These are phyloP conservation scores for Drosophila tripunctata DNA, from an alignment of 2,888 invertebrate genomes.

Conservation along the genomic window DNA sequence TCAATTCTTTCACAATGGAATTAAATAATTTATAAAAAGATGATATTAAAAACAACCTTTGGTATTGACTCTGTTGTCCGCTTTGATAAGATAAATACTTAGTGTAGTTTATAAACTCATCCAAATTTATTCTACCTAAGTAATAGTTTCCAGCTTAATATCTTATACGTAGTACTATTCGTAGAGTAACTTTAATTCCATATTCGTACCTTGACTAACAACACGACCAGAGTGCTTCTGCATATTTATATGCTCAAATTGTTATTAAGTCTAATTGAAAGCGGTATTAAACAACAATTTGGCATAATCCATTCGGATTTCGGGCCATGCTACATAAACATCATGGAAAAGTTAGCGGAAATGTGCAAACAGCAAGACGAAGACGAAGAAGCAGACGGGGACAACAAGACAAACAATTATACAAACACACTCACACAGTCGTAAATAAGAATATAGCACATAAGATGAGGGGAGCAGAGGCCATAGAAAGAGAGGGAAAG, in stretches of 20 bases:
- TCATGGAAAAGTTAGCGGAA: constrained; percentile 42
- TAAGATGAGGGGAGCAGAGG: not conserved
- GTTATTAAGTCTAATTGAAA: constrained; percentile 53
- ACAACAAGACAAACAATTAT: constrained; percentile 44
- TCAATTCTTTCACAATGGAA: no score
- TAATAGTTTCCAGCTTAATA: no score
- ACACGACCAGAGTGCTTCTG: not conserved
- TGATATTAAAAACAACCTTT: no score
- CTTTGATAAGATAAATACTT: no score
- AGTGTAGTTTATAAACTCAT: no score
- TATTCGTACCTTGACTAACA: not conserved
- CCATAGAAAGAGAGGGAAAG: not conserved
- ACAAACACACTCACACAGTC: constrained; percentile 27
- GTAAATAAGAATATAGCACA: constrained; percentile 53
- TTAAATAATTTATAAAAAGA: no score
- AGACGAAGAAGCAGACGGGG: constrained; percentile 3
- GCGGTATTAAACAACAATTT: constrained; percentile 76
- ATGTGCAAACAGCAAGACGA: constrained; percentile 24
- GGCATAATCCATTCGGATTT: constrained; percentile 58
- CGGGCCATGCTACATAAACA: constrained; percentile 44
- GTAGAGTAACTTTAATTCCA: not conserved
- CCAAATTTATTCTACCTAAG: no score
- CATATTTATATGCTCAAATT: constrained; percentile 27
- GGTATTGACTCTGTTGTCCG: no score
- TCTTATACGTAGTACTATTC: no score